phyloP scores from a whole-genome alignment of 2,888 invertebrate species.

The Theristus sp. region DNA sequence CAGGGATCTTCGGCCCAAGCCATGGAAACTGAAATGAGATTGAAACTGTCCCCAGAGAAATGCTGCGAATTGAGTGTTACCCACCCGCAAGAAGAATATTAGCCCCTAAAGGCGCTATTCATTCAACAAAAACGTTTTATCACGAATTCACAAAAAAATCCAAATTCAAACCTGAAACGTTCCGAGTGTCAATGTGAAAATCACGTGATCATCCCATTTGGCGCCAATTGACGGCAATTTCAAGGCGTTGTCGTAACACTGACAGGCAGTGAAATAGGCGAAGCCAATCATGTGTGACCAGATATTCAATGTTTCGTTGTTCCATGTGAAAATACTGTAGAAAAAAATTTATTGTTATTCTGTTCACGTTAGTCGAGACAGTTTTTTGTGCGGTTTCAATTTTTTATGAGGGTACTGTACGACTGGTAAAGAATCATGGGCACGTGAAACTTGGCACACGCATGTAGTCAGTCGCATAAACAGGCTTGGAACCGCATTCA shows the following conservation, averaged over 20 bases:
- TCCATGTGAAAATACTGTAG: constrained; percentile 78
- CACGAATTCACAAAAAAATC: not conserved
- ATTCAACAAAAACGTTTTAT: not conserved
- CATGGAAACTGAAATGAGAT: no score
- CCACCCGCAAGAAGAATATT: no score
- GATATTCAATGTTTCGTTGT: constrained; percentile 88
- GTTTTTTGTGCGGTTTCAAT: no score
- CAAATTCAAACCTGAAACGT: constrained; percentile 57
- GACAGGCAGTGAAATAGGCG: constrained; percentile 53
- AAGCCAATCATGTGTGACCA: constrained; percentile 65
- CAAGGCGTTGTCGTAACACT: constrained; percentile 52
- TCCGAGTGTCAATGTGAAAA: constrained; percentile 58
- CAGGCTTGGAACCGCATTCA: no score
- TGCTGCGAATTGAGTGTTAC: no score
- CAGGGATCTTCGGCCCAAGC: no score
- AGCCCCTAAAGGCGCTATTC: no score
- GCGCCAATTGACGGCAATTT: constrained; percentile 48
- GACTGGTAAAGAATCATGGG: no score
- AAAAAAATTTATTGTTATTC: not conserved
- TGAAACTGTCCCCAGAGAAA: no score
- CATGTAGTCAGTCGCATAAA: not conserved
- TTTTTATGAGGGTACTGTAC: no score
- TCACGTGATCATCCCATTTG: constrained; percentile 58
- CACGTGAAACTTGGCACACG: no score
- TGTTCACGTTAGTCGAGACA: not conserved